These are phyloP conservation scores for Stictocephala bisonia DNA, from an alignment of 2,888 invertebrate genomes.

Conservation along the genomic window DNA sequence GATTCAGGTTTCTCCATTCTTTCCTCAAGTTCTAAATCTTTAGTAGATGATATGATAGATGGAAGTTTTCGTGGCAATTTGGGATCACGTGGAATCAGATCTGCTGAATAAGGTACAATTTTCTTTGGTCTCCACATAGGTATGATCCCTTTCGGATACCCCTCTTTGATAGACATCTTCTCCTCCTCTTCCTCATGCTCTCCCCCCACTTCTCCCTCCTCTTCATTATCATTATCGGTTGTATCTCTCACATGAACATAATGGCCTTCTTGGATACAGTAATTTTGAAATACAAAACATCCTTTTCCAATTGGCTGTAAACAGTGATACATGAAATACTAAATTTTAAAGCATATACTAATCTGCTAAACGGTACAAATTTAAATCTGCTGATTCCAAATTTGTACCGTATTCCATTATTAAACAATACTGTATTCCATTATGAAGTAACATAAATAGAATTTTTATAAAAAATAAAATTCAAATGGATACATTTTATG, in stretches of 20 bases:
- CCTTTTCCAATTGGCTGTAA: constrained; percentile 75
- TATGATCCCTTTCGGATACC: constrained; percentile 42
- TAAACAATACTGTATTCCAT: too few relatives aligned
- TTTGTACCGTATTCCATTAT: too few relatives aligned
- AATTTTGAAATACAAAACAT: constrained; percentile 80
- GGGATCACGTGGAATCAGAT: constrained; percentile 32
- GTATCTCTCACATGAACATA: constrained; percentile 74
- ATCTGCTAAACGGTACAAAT: too few relatives aligned
- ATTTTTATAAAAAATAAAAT: too few relatives aligned
- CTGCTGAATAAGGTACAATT: constrained; percentile 7
- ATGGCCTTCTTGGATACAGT: constrained; percentile 80
- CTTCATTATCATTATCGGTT: constrained; percentile 68
- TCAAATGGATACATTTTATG: too few relatives aligned
- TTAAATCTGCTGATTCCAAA: too few relatives aligned
- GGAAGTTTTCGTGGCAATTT: constrained; percentile 12
- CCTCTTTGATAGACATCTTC: constrained; percentile 39
- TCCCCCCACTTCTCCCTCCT: constrained; percentile 66
- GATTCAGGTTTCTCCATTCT: background rate
- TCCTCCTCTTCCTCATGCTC: constrained; percentile 50
- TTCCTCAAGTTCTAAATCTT: background rate
- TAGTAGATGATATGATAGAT: background rate
- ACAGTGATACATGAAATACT: too few relatives aligned
- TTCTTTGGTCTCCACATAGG: constrained; percentile 54
- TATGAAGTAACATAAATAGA: too few relatives aligned
- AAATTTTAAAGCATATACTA: too few relatives aligned